Conservation (phyloP, 2,888 invertebrate species). For the Ectropis crepuscularia region DNA sequence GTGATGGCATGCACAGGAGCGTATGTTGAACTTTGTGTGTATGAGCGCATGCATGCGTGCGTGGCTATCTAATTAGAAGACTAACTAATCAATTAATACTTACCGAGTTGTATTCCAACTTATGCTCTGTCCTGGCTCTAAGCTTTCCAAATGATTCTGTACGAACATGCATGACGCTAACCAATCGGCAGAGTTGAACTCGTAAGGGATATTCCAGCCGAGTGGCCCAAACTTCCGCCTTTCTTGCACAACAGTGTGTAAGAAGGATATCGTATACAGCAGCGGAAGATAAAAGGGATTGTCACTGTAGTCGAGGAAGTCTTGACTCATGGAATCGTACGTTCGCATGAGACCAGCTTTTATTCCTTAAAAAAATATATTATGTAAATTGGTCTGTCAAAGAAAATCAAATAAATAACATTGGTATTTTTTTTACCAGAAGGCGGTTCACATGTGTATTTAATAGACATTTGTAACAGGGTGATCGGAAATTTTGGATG, state of each 20-base stretch:
- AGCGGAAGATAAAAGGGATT: constrained; percentile 91
- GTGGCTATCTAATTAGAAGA: too few species aligned
- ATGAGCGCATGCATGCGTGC: too few species aligned
- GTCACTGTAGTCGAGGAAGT: constrained; percentile 93
- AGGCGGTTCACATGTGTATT: constrained; percentile 96
- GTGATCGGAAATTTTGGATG: constrained; percentile 92
- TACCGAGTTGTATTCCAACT: constrained; percentile 91
- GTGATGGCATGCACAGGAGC: too few species aligned
- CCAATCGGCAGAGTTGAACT: constrained; percentile 96
- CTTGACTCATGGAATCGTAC: constrained; percentile 92
- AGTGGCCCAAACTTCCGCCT: constrained; percentile 94
- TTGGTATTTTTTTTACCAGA: constrained; percentile 82
- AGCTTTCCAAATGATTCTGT: constrained; percentile 93
- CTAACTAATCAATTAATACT: constrained; percentile 12
- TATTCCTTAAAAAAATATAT: constrained; percentile 81
- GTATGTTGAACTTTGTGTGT: too few species aligned
- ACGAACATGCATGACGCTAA: constrained; percentile 93
- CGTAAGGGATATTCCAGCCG: constrained; percentile 97
- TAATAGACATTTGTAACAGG: constrained; percentile 92
- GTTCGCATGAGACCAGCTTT: constrained; percentile 93
- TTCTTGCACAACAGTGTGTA: constrained; percentile 95
- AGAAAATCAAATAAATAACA: too few species aligned
- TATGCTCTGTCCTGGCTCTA: constrained; percentile 90
- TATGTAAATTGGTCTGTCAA: too few species aligned
- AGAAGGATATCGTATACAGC: constrained; percentile 92